Evolutionary conservation across 2,113 vertebrate genomes (phyloP), one percentile per base, ranked within the genome.

Genomic region (Oenanthe melanoleuca): DNA sequence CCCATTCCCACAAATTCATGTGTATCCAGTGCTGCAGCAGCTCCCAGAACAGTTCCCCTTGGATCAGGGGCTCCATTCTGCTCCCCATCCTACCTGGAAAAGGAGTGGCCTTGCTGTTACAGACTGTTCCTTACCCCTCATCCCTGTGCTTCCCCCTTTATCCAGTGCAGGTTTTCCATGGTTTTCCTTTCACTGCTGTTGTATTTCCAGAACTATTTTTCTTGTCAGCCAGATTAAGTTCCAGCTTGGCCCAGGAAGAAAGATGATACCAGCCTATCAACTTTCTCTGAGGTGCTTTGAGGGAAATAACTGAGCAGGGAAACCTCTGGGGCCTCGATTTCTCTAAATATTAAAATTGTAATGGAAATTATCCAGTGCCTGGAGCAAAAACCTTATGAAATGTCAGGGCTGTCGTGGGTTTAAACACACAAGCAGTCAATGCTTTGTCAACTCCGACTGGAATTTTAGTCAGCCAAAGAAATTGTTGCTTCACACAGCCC

Each of bases 331-430:
- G 83, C 83, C 72, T 93, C 28, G 34, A 15, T 84, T 96, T 91
- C 80, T 79, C 72, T 33, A 71, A 95, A 92, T 93, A 93, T 92
- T 87, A 53, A 93, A 89, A 88, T 67, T 3, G 49, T 60, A 18
- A 93, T 94, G 97, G 75, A 94, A 96, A 95, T 95, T 60, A 70
- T 77, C 63, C 61, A 18, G 10, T 1, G 80, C 92, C 85, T 29
- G 64, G 55, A 73, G 95, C 85, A 75, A 93, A 87, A 93, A 74
- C 34, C 70, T 82, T 65, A 57, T 63, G 87, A 93, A 89, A 86
- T 74, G n/a, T 84, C 80, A 81, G 71, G 80, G 55, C 53, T 91
- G 95, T 86, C 21, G 56, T 72, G 91, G 89, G 57, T 94, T 95
- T 87, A 77, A 95, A 92, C 45, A 53, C 57, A 86, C 69, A 31